These are phyloP conservation scores for Anhinga rufa DNA, from an alignment of 2,113 vertebrate species.

Conservation along the genomic window DNA sequence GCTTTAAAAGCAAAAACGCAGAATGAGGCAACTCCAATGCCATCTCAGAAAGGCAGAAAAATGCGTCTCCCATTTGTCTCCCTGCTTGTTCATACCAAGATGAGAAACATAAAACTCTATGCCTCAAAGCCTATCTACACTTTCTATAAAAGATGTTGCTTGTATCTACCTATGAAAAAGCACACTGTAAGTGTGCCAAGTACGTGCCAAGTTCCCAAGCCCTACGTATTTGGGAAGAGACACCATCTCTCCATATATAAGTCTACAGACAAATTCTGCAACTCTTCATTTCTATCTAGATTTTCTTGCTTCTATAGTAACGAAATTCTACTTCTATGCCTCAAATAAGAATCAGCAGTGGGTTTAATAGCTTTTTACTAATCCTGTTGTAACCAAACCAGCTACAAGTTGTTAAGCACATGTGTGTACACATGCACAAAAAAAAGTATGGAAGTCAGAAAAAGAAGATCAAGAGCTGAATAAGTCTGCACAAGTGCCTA, in stretches of 20 bases:
- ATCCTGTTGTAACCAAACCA: neutral
- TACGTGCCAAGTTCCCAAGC: neutral
- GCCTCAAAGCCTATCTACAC: neutral
- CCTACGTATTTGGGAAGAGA: neutral
- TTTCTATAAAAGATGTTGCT: neutral
- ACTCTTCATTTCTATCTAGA: neutral
- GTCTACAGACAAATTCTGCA: neutral
- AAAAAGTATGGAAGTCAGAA: neutral
- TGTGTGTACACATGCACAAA: neutral
- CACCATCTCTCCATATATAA: neutral
- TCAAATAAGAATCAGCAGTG: neutral
- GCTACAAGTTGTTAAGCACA: neutral
- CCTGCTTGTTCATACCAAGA: neutral
- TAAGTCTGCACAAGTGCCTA: neutral
- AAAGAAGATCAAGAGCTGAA: neutral
- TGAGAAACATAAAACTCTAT: neutral
- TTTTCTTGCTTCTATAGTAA: neutral
- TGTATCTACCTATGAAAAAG: neutral
- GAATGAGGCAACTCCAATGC: neutral
- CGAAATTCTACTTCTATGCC: neutral
- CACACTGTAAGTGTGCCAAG: too few species aligned
- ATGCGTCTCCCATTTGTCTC: accelerated
- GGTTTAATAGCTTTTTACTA: neutral
- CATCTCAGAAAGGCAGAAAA: neutral
- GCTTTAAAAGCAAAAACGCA: neutral